Evolutionary conservation across 2,797 vertebrate genomes (phyloP).

Genomic region (Gallinago solitaria): DNA sequence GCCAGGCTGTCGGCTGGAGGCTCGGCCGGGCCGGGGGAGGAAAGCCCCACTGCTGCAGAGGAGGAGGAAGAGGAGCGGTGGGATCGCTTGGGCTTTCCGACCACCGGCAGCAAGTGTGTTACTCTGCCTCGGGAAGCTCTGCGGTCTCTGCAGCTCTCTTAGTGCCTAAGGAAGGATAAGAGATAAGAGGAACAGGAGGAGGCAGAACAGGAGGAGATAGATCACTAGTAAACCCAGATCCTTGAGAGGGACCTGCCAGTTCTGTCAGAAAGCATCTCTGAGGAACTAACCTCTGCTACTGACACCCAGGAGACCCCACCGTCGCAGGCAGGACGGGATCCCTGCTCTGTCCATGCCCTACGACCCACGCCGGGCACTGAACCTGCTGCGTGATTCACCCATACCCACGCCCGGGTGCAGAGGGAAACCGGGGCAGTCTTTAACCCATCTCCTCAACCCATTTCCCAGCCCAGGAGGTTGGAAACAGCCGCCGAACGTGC

Average conservation of each 20-base stretch:
- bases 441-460: not conserved
- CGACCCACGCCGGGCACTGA: rapidly evolving
- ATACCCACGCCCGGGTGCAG: not conserved
- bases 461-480: not conserved
- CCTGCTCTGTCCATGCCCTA: not conserved
- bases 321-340: rapidly evolving
- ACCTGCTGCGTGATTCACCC: not conserved
- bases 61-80: not conserved
- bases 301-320: not conserved
- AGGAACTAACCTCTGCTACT: not conserved
- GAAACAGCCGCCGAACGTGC: not conserved
- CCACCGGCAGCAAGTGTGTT: not conserved
- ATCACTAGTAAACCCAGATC: not conserved
- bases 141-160: not conserved
- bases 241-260: not conserved
- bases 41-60: not conserved
- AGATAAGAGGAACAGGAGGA: not conserved
- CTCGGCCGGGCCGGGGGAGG: not conserved
- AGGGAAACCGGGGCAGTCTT: too few species aligned
- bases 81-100: not conserved
- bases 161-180: not conserved
- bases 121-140: not conserved
- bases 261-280: not conserved
- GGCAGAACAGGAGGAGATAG: not conserved
- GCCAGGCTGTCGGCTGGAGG: not conserved